A percentile compares a stretch with the other conserved stretches of the same genome.
These are phyloP conservation scores for Ridgeia piscesae DNA, from an alignment of 1,140 invertebrate species.

Conservation along the genomic window DNA sequence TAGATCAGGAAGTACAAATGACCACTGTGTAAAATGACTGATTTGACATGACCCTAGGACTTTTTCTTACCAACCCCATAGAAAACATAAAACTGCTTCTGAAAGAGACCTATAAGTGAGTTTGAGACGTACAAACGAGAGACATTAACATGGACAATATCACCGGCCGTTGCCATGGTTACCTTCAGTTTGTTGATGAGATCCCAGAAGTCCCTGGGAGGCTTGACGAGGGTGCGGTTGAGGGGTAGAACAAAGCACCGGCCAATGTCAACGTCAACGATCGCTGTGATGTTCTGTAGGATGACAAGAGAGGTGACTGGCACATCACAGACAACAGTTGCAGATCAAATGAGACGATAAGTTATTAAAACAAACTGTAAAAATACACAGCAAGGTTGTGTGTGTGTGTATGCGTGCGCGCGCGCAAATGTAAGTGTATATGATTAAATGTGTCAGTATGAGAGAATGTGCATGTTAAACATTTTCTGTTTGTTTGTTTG, in stretches of 20 bases:
- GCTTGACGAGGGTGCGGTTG: constrained; percentile 70
- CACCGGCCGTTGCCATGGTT: background rate
- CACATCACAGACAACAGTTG: too few relatives aligned
- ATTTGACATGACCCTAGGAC: too few relatives aligned
- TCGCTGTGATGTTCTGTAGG: constrained; percentile 72
- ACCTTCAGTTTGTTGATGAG: constrained; percentile 79
- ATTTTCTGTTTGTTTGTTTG: too few relatives aligned
- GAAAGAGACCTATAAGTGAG: background rate
- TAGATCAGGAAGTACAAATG: too few relatives aligned
- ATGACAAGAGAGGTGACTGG: too few relatives aligned
- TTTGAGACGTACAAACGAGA: background rate
- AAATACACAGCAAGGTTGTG: background rate
- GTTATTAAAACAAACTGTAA: background rate
- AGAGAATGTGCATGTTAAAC: too few relatives aligned
- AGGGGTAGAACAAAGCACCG: constrained; percentile 89
- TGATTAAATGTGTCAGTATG: too few relatives aligned
- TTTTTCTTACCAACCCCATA: too few relatives aligned
- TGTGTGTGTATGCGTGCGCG: background rate
- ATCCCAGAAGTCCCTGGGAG: constrained; percentile 76
- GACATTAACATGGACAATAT: background rate
- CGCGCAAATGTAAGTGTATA: too few relatives aligned
- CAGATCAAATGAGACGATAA: too few relatives aligned
- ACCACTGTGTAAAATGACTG: too few relatives aligned
- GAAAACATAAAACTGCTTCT: background rate
- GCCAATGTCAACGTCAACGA: constrained; percentile 75